Conservation (phyloP, 2,888 invertebrate genomes). For the Protonemura montana region DNA sequence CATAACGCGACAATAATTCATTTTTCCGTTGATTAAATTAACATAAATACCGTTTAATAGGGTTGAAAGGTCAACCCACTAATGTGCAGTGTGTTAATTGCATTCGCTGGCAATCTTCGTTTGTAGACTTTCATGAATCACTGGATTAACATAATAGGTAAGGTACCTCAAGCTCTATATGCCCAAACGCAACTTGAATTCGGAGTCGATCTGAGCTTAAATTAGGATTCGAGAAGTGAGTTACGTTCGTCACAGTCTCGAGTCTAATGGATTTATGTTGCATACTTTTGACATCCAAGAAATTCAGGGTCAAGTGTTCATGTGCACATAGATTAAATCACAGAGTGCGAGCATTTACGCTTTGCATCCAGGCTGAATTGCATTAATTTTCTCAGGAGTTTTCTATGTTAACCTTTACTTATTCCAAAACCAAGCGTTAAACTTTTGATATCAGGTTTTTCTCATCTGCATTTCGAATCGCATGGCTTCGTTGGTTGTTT, state of each 20-base stretch:
- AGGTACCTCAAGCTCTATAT: not conserved
- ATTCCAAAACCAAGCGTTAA: not conserved
- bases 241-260: not conserved
- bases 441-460: not conserved
- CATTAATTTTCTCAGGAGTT: not conserved
- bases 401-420: not conserved
- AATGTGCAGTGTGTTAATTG: constrained; percentile 7
- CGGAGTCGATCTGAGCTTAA: not conserved
- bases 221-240: not conserved
- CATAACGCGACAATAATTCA: not conserved
- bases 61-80: not conserved
- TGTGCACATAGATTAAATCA: not conserved
- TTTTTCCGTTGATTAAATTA: not conserved
- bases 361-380: not conserved
- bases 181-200: not conserved
- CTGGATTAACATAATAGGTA: not conserved
- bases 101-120: not conserved
- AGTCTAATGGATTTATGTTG: not conserved
- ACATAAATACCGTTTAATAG: not conserved
- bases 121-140: not conserved
- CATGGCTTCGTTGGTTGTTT: not conserved
- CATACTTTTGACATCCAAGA: not conserved
- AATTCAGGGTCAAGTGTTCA: not conserved
- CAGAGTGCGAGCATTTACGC: not conserved
- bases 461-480: not conserved